Conservation (phyloP, 1,140 invertebrate species). For the Eupeodes corollae region DNA sequence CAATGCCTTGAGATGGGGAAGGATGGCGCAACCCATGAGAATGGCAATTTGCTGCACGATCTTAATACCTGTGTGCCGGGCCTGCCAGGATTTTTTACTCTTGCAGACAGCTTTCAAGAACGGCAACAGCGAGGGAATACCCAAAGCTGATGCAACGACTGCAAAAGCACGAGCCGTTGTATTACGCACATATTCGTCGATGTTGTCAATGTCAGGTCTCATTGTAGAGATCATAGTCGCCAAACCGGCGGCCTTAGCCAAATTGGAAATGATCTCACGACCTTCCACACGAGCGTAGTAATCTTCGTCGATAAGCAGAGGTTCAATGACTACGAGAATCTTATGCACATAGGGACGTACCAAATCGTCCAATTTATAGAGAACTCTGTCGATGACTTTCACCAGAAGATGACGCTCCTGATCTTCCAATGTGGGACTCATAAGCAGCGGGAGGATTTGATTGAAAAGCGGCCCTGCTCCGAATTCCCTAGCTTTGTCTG, state of each 20-base stretch:
- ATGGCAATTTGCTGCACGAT: conserved; percentile 99
- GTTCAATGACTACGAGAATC: conserved; percentile 98
- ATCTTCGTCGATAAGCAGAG: conserved; percentile 97
- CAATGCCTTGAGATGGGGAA: conserved; percentile 94
- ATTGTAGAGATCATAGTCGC: conserved; percentile 99
- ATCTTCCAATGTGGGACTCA: conserved; percentile 98
- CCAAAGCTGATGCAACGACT: conserved; percentile 95
- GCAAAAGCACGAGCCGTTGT: conserved; percentile 98
- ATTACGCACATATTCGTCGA: conserved; percentile 99
- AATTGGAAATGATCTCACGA: conserved; percentile 97
- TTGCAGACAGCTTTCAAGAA: conserved; percentile 99
- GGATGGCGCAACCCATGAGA: conserved; percentile 98
- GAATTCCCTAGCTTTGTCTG: conserved; percentile 96
- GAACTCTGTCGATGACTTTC: conserved; percentile 96
- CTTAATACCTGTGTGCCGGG: conserved; percentile 98
- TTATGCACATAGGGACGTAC: conserved; percentile 99
- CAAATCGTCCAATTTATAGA: conserved; percentile 97
- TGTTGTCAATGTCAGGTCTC: conserved; percentile 99
- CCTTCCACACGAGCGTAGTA: conserved; percentile 99
- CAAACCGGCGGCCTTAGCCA: conserved; percentile 98
- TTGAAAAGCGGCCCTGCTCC: conserved; percentile 98
- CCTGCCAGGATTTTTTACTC: conserved; percentile 99
- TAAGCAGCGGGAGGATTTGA: conserved; percentile 94
- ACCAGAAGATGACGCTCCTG: conserved; percentile 99
- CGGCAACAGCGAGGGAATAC: conserved; percentile 93